Conservation (phyloP, 1,140 invertebrate genomes). For the Aphaenogaster ashmeadi region DNA sequence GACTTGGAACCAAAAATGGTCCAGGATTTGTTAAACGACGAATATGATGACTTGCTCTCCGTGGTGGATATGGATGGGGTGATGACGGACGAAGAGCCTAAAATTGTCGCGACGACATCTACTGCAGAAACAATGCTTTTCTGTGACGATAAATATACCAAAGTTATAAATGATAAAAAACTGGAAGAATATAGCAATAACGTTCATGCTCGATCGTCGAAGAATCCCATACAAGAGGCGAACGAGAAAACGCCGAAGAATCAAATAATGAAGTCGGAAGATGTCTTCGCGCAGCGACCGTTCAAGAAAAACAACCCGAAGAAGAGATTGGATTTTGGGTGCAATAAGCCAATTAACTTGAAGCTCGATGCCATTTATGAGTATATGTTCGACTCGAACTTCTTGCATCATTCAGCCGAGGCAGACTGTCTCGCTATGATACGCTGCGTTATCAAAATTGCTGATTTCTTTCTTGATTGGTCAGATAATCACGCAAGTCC, state of each 20-base stretch:
- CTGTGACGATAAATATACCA: neutral
- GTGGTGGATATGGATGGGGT: constrained; percentile 18
- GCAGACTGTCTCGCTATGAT: constrained; percentile 88
- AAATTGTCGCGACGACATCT: neutral
- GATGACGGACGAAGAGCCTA: neutral
- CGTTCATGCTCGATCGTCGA: neutral
- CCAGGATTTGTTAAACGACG: constrained; percentile 52
- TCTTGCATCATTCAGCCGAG: constrained; percentile 88
- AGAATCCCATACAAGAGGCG: constrained; percentile 49
- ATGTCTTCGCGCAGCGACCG: neutral
- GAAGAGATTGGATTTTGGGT: constrained; percentile 55
- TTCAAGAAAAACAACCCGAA: neutral
- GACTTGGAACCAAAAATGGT: neutral
- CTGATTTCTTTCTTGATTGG: constrained; percentile 88
- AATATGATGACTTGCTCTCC: constrained; percentile 40
- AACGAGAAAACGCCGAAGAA: constrained; percentile 86
- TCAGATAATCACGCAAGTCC: constrained; percentile 87
- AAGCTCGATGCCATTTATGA: constrained; percentile 87
- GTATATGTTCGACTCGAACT: constrained; percentile 84
- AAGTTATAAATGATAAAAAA: neutral
- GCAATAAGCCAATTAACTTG: constrained; percentile 80
- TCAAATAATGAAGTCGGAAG: constrained; percentile 68
- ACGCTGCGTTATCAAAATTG: constrained; percentile 87
- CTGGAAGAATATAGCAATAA: neutral
- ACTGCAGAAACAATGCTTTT: neutral